Evolutionary conservation across 2,797 vertebrate genomes (phyloP).

Genomic region (Menidia menidia): DNA sequence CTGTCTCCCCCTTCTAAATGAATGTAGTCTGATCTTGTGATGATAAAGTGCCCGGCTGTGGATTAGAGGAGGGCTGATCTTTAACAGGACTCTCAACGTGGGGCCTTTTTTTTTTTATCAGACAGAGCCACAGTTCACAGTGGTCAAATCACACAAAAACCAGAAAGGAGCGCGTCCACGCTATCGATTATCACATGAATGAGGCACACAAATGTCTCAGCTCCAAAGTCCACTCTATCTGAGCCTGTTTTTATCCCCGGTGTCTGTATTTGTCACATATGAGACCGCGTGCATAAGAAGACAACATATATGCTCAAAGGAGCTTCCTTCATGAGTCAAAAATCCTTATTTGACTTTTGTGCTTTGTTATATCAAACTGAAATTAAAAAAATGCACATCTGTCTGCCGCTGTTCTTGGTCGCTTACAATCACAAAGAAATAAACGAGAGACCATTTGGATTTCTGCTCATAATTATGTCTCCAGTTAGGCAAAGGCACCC

Average conservation of each 20-base stretch:
- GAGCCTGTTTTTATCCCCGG: slow-evolving; percentile 5
- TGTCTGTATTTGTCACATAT: slow-evolving; percentile 26
- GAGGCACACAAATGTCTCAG: slow-evolving; percentile 63
- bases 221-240: slow-evolving; percentile 27
- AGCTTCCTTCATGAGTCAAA: not conserved
- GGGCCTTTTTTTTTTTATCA: slow-evolving; percentile 76
- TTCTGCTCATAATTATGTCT: slow-evolving; percentile 42
- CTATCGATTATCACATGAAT: slow-evolving; percentile 85
- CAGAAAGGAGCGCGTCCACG: slow-evolving; percentile 74
- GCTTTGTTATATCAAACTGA: no score
- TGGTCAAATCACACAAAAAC: slow-evolving; percentile 82
- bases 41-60: slow-evolving; percentile 74
- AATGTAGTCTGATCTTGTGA: slow-evolving; percentile 61
- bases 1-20: slow-evolving; percentile 38
- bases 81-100: slow-evolving; percentile 79
- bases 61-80: slow-evolving; percentile 78
- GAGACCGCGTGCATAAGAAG: slow-evolving; percentile 20
- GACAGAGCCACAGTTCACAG: slow-evolving; percentile 78
- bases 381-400: slow-evolving; percentile 2
- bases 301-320: not conserved
- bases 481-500: no score
- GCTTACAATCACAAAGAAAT: slow-evolving; percentile 20
- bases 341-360: not conserved
- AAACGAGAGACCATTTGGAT: slow-evolving; percentile 51
- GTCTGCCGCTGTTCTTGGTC: slow-evolving; percentile 34